phyloP scores from a whole-genome alignment of 2,113 vertebrate genomes.

The Laticauda colubrina region DNA sequence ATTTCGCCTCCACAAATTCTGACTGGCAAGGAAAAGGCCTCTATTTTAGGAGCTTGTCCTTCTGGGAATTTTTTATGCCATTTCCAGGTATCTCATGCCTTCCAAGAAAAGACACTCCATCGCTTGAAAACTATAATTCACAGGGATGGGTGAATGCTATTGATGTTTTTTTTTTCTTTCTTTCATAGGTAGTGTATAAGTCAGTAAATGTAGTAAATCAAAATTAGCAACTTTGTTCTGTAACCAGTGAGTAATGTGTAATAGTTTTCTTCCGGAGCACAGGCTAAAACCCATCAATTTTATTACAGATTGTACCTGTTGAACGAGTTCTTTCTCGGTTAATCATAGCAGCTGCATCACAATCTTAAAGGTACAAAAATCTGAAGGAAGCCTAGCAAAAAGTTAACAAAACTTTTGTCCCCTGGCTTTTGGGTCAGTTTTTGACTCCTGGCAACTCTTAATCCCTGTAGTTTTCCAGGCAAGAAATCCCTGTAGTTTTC shows the following conservation, averaged over 20 bases:
- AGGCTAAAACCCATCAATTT: background rate
- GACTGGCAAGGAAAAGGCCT: background rate
- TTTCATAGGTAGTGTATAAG: background rate
- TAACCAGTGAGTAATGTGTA: background rate
- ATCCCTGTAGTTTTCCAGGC: background rate
- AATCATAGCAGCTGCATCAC: background rate
- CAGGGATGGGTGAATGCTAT: background rate
- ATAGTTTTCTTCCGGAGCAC: background rate
- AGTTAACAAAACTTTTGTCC: background rate
- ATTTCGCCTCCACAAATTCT: background rate
- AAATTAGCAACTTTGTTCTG: background rate
- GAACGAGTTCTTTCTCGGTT: background rate
- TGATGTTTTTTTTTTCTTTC: background rate
- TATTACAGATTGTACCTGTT: background rate
- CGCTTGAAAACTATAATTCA: background rate
- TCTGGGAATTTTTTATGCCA: background rate
- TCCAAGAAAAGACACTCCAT: background rate
- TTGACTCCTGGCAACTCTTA: background rate
- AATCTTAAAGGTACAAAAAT: background rate
- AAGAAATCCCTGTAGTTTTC: background rate
- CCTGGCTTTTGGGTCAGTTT: background rate
- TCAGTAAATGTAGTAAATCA: background rate
- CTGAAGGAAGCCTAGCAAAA: background rate
- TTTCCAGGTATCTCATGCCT: background rate
- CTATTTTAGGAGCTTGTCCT: background rate